A percentile compares a stretch with the other conserved stretches of the same genome.
Evolutionary conservation across 2,888 invertebrate species (phyloP).

Genomic region (Dilophus febrilis): DNA sequence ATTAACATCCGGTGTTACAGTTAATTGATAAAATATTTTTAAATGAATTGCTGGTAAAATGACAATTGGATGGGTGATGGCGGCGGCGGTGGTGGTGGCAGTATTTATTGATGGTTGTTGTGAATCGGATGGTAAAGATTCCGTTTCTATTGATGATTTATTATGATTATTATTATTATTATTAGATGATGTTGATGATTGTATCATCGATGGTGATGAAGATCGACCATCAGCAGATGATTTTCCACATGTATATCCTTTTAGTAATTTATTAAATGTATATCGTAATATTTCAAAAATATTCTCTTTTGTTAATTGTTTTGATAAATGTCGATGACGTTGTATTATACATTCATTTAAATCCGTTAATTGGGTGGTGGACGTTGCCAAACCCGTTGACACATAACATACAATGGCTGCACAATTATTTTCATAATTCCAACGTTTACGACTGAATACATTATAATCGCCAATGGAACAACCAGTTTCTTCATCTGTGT

Average conservation of each 20-base stretch:
- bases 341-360: slow-evolving; percentile 26
- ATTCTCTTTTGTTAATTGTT: slow-evolving; percentile 31
- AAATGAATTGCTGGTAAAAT: slow-evolving; percentile 52
- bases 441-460: slow-evolving; percentile 66
- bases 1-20: slow-evolving; percentile 29
- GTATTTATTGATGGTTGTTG: slow-evolving; percentile 30
- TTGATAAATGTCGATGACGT: slow-evolving; percentile 24
- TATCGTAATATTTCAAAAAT: slow-evolving; percentile 40
- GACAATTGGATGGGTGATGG: too few species aligned
- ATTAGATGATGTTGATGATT: slow-evolving; percentile 14
- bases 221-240: slow-evolving; percentile 15
- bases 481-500: slow-evolving; percentile 74
- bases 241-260: slow-evolving; percentile 25
- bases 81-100: slow-evolving; percentile 29
- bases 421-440: slow-evolving; percentile 79
- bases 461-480: slow-evolving; percentile 67
- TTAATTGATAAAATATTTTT: slow-evolving; percentile 61
- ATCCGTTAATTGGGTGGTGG: slow-evolving; percentile 29
- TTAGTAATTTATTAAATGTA: slow-evolving; percentile 32
- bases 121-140: slow-evolving; percentile 14
- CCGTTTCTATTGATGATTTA: slow-evolving; percentile 29
- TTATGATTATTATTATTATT: slow-evolving; percentile 22
- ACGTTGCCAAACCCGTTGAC: slow-evolving; percentile 41
- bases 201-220: slow-evolving; percentile 20
- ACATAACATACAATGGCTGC: slow-evolving; percentile 73